Evolutionary conservation across 2,113 vertebrate species (phyloP).

Genomic region (Otis tarda): DNA sequence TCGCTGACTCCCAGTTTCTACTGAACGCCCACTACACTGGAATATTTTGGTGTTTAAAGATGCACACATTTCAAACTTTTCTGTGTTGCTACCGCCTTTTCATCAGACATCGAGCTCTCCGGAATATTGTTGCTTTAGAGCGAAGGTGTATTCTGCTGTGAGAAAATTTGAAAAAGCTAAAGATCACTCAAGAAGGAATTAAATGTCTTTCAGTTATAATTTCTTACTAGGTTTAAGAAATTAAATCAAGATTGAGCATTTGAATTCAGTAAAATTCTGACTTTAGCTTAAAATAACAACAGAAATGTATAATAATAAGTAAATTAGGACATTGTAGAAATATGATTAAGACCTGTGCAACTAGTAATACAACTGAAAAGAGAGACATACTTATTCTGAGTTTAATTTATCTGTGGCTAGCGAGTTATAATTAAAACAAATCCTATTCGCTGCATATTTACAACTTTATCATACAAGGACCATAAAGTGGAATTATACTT

Average conservation of each 20-base stretch:
- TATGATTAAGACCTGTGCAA: neutral
- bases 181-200: neutral
- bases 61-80: neutral
- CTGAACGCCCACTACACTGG: neutral
- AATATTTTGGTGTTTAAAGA: neutral
- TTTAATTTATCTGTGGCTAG: constrained; percentile 25
- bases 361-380: constrained; percentile 1
- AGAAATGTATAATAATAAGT: neutral
- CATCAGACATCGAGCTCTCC: neutral
- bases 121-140: neutral
- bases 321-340: neutral
- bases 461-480: constrained; percentile 4
- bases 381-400: neutral
- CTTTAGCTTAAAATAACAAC: neutral
- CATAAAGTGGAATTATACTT: neutral
- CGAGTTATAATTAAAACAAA: constrained; percentile 32
- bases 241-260: neutral
- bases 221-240: constrained; percentile 4
- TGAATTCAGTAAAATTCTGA: neutral
- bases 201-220: neutral
- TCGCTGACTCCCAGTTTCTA: neutral
- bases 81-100: neutral
- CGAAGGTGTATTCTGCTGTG: neutral
- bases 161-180: neutral
- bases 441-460: neutral